Conservation (phyloP, 2,888 invertebrate species). For the Cantharis rufa region DNA sequence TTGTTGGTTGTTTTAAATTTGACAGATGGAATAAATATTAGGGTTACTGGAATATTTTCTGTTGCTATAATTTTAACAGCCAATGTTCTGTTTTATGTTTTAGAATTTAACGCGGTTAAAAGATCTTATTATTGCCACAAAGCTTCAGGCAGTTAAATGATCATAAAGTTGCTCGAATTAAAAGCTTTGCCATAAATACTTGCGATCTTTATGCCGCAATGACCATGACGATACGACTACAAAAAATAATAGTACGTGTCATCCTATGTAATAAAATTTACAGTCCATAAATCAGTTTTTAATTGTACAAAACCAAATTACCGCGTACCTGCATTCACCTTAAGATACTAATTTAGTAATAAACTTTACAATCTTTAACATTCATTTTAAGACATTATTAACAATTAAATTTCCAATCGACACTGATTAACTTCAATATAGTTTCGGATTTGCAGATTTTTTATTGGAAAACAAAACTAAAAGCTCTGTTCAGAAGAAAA, state of each 20-base stretch:
- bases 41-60: slow-evolving; percentile 18
- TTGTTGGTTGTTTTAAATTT: slow-evolving; percentile 14
- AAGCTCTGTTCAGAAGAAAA: not conserved
- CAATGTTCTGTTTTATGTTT: slow-evolving; percentile 25
- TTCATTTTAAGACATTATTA: slow-evolving; percentile 3
- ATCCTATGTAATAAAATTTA: slow-evolving; percentile 50
- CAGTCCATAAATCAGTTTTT: slow-evolving; percentile 51
- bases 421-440: not conserved
- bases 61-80: slow-evolving; percentile 14
- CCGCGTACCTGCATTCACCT: slow-evolving; percentile 9
- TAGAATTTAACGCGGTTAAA: slow-evolving; percentile 21
- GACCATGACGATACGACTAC: slow-evolving; percentile 44
- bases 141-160: slow-evolving; percentile 39
- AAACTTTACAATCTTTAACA: slow-evolving; percentile 13
- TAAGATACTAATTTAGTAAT: slow-evolving; percentile 22
- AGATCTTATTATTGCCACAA: slow-evolving; percentile 27
- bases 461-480: not conserved
- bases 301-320: slow-evolving; percentile 35
- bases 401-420: not conserved
- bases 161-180: slow-evolving; percentile 47
- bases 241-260: slow-evolving; percentile 48
- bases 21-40: slow-evolving; percentile 22
- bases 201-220: slow-evolving; percentile 46
- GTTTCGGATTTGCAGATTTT: not conserved
- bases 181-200: slow-evolving; percentile 46